Evolutionary conservation across 2,113 vertebrate genomes (phyloP).

Genomic region (Herpetotheres cachinnans): DNA sequence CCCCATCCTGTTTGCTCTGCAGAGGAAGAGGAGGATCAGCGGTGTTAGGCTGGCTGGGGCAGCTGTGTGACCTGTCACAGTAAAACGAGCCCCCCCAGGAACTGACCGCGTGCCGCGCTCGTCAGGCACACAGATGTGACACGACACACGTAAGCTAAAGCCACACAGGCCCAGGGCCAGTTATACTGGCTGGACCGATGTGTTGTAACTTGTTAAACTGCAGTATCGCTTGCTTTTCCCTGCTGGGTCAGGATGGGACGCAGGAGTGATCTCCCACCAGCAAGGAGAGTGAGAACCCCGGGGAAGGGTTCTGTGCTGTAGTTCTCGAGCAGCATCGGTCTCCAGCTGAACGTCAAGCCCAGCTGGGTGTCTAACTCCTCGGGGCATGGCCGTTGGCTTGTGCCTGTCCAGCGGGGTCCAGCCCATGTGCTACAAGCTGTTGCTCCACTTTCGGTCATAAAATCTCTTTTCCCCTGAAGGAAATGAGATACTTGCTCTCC

Average conservation of each 20-base stretch:
- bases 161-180: background rate
- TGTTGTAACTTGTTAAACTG: background rate
- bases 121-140: background rate
- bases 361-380: background rate
- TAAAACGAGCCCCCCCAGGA: background rate
- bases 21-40: background rate
- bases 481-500: background rate
- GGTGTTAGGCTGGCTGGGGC: background rate
- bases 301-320: background rate
- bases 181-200: background rate
- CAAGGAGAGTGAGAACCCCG: background rate
- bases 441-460: background rate
- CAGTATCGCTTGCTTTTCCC: background rate
- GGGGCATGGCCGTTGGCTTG: background rate
- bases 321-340: background rate
- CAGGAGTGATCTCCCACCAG: background rate
- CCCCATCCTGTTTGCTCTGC: background rate
- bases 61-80: fast-evolving
- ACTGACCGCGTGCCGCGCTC: fast-evolving
- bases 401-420: background rate
- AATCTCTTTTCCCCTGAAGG: background rate
- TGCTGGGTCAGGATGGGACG: background rate
- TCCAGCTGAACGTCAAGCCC: background rate
- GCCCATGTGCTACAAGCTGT: background rate
- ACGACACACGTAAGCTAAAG: background rate